Evolutionary conservation across 2,888 invertebrate species (phyloP).

Genomic region (Aelia acuminata): DNA sequence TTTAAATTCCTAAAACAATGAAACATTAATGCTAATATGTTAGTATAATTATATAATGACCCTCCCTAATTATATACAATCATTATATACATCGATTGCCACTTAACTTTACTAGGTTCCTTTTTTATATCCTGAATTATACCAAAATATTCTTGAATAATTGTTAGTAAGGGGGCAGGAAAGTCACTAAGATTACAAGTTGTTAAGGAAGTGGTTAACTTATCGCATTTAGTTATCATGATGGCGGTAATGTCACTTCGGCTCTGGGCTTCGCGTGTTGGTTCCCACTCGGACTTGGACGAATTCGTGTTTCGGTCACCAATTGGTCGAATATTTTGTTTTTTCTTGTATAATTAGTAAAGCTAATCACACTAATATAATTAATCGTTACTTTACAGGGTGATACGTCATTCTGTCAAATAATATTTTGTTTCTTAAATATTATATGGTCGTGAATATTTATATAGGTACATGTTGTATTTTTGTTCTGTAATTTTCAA

Average conservation of each 20-base stretch:
- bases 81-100: neutral
- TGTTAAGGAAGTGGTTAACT: slow-evolving; percentile 37
- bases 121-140: neutral
- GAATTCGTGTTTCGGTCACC: neutral
- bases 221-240: neutral
- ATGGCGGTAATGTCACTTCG: neutral
- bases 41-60: neutral
- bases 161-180: neutral
- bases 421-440: no score
- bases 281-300: neutral
- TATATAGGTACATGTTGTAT: no score
- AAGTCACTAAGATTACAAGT: slow-evolving; percentile 12
- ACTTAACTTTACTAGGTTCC: slow-evolving; percentile 17
- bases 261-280: neutral
- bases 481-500: no score
- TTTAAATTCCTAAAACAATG: no score
- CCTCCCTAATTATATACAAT: neutral
- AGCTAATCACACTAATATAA: no score
- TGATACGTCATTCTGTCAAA: no score
- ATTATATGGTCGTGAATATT: no score
- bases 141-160: neutral
- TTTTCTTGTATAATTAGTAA: neutral
- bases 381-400: no score
- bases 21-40: no score
- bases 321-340: neutral